Percentiles rank a stretch among this genome's conserved stretches.
These are phyloP conservation scores for Anguilla japonica DNA, from an alignment of 2,113 vertebrate genomes.

Conservation along the genomic window DNA sequence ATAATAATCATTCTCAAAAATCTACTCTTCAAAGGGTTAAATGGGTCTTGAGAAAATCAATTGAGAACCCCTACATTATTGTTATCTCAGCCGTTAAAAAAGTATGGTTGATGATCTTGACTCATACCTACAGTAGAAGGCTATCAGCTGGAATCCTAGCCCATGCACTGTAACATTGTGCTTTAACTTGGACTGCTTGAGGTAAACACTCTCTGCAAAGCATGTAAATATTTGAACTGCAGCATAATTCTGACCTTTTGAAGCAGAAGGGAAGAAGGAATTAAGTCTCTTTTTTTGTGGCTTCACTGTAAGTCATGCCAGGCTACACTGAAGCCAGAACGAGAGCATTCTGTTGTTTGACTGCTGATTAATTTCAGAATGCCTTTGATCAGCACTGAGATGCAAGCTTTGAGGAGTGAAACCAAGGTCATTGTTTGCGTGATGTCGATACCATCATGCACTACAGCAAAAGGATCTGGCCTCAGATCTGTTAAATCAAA, in stretches of 20 bases:
- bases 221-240: slow-evolving; percentile 7
- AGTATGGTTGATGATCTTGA: no score
- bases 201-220: neutral
- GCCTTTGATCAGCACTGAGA: neutral
- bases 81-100: no score
- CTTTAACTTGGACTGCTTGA: neutral
- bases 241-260: neutral
- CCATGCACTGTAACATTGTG: neutral
- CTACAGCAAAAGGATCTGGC: neutral
- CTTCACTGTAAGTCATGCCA: neutral
- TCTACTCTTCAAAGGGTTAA: no score
- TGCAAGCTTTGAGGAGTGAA: neutral
- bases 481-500: neutral
- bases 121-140: no score
- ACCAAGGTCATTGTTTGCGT: neutral
- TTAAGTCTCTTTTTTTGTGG: neutral
- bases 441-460: neutral
- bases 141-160: no score
- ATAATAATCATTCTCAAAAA: no score
- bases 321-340: neutral
- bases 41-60: no score
- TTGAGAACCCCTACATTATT: no score
- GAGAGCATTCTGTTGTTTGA: neutral
- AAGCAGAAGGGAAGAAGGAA: neutral
- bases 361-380: neutral